Conservation (phyloP, 2,113 vertebrate species). For the Setophaga petechia region DNA sequence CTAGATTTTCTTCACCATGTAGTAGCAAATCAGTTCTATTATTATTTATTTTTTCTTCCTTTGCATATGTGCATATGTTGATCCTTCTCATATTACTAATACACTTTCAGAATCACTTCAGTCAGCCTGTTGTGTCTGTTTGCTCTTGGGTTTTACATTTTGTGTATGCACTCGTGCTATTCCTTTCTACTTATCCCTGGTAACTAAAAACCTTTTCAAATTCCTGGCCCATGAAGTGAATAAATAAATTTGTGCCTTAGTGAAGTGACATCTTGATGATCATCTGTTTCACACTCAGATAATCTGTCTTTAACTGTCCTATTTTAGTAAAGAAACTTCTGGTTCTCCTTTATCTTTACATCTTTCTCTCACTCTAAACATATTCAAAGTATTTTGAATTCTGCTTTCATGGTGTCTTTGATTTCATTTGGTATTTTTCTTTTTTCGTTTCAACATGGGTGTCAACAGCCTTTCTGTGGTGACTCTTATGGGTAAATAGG, state of each 20-base stretch:
- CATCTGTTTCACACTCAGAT: background rate
- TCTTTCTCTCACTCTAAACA: background rate
- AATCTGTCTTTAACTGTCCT: background rate
- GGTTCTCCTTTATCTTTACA: background rate
- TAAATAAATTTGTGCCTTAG: background rate
- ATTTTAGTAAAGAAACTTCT: background rate
- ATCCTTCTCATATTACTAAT: background rate
- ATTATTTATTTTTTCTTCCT: too few species aligned
- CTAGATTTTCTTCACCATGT: background rate
- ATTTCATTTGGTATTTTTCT: background rate
- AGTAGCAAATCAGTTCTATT: background rate
- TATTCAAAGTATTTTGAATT: background rate
- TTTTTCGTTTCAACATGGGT: background rate
- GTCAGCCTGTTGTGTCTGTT: background rate
- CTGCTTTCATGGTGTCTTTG: background rate
- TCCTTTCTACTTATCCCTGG: background rate
- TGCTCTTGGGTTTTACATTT: background rate
- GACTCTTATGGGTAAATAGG: background rate
- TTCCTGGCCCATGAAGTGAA: background rate
- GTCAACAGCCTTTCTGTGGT: background rate
- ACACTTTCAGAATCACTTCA: background rate
- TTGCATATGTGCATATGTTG: rapidly evolving
- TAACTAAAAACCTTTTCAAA: background rate
- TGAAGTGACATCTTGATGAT: background rate
- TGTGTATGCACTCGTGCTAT: background rate